phyloP scores from a whole-genome alignment of 2,113 vertebrate genomes.

The Microtus pennsylvanicus region DNA sequence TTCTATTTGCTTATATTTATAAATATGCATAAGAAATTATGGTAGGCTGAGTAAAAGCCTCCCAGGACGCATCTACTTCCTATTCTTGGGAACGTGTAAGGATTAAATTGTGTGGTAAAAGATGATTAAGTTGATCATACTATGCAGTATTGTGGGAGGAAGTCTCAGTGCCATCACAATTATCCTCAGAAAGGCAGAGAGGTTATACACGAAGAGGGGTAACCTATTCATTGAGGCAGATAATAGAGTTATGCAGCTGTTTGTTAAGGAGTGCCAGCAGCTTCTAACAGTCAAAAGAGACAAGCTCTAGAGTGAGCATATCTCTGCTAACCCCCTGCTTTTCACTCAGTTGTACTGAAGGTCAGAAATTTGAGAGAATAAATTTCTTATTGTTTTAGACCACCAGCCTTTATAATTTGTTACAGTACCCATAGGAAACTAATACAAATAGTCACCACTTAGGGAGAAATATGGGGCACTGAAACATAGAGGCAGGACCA shows the following conservation, averaged over 20 bases:
- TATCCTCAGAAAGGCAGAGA: neutral
- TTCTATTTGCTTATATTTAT: slow-evolving; percentile 13
- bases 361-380: neutral
- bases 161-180: neutral
- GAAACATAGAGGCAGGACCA: neutral
- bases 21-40: neutral
- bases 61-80: neutral
- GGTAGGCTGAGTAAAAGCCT: neutral
- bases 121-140: neutral
- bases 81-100: neutral
- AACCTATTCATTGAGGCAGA: neutral
- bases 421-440: neutral
- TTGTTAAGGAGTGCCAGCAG: neutral
- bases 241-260: neutral
- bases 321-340: neutral
- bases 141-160: neutral
- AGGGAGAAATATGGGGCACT: neutral
- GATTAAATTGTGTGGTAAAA: neutral
- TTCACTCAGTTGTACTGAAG: neutral
- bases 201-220: neutral
- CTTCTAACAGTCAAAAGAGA: neutral
- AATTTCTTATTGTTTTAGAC: neutral
- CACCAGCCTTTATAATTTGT: neutral
- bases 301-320: neutral
- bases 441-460: neutral